These are phyloP conservation scores for Tipula helvola DNA, from an alignment of 2,888 invertebrate genomes.

Conservation along the genomic window DNA sequence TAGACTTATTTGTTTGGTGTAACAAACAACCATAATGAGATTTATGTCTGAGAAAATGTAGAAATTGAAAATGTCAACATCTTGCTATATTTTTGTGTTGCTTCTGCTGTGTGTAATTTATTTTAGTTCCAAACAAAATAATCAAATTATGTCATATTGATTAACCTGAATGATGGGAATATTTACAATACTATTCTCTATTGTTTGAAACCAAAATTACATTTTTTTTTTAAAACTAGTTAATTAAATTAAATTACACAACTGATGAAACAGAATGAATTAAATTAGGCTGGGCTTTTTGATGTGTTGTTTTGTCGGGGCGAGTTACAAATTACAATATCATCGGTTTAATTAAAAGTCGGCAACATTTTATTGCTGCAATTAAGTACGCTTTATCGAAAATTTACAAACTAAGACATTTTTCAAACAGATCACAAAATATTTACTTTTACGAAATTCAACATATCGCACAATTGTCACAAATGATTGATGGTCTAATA, in stretches of 20 bases:
- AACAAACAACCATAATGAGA: not conserved
- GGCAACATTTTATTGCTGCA: no score
- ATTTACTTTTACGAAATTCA: not conserved
- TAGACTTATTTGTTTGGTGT: not conserved
- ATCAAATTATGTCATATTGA: not conserved
- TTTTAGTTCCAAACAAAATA: not conserved
- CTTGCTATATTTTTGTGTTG: not conserved
- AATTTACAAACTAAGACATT: not conserved
- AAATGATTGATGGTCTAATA: not conserved
- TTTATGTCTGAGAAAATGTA: not conserved
- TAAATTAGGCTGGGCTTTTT: not conserved
- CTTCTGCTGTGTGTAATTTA: not conserved
- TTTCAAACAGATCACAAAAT: not conserved
- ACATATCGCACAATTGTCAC: not conserved
- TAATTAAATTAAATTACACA: not conserved
- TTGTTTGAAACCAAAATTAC: not conserved
- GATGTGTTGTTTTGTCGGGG: not conserved
- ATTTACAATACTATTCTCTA: not conserved
- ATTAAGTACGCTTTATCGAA: no score
- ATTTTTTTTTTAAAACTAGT: not conserved
- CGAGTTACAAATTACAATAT: no score
- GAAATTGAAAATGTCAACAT: not conserved
- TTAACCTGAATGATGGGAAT: not conserved
- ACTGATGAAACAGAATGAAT: not conserved
- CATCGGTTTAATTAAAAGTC: no score